Evolutionary conservation across 1,140 invertebrate species (phyloP).

Genomic region (Atta texana): DNA sequence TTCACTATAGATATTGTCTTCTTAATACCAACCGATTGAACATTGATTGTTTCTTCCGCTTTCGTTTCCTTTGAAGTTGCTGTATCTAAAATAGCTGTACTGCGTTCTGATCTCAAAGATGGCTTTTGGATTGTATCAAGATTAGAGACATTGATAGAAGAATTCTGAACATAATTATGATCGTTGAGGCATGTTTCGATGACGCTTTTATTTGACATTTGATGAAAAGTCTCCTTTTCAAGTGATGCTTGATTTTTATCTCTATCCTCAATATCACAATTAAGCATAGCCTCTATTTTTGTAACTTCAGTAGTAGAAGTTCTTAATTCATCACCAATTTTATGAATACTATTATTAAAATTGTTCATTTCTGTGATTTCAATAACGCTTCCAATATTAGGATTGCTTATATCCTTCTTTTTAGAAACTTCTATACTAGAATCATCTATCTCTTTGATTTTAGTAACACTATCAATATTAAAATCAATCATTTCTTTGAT

Average conservation of each 20-base stretch:
- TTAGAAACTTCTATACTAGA: background rate
- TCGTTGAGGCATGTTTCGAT: constrained; percentile 41
- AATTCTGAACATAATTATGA: constrained; percentile 55
- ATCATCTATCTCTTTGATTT: background rate
- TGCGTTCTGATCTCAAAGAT: background rate
- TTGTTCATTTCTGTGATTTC: background rate
- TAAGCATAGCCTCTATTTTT: constrained; percentile 9
- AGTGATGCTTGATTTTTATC: background rate
- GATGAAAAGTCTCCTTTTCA: background rate
- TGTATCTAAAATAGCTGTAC: background rate
- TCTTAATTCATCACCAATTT: constrained; percentile 17
- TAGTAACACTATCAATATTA: background rate
- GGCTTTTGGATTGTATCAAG: background rate
- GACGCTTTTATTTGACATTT: background rate
- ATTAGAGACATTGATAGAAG: background rate
- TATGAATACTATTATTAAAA: constrained; percentile 7
- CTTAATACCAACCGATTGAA: constrained; percentile 1
- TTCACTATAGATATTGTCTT: constrained; percentile 12
- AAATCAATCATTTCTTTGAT: background rate
- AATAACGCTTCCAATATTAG: background rate
- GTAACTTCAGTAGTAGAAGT: background rate
- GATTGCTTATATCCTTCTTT: background rate
- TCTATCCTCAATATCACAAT: constrained; percentile 17
- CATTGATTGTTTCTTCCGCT: background rate
- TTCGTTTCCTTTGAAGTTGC: background rate